Conservation (phyloP, 2,888 invertebrate species). For the Lepidocyrtoides sp. region DNA sequence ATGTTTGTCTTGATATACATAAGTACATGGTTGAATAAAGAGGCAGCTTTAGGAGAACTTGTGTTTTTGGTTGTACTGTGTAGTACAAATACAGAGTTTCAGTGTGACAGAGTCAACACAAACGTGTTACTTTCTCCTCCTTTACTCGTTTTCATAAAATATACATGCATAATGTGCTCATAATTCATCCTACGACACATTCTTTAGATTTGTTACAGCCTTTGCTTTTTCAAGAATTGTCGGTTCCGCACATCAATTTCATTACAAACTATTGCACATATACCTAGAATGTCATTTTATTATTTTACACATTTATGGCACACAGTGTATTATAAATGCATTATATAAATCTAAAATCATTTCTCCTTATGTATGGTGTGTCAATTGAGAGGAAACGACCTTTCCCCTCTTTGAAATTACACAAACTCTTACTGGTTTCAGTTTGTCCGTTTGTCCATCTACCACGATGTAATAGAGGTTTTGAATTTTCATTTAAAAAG, state of each 20-base stretch:
- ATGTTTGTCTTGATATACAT: conserved; percentile 24
- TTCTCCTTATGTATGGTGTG: too few relatives aligned
- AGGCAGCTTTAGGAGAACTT: background rate
- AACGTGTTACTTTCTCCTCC: background rate
- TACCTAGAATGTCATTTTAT: too few relatives aligned
- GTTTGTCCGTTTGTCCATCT: too few relatives aligned
- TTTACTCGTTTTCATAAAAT: conserved; percentile 25
- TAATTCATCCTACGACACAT: conserved; percentile 76
- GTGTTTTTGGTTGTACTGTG: background rate
- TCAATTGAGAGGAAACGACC: too few relatives aligned
- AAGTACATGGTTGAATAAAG: background rate
- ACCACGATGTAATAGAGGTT: too few relatives aligned
- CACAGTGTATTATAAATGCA: too few relatives aligned
- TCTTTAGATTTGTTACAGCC: conserved; percentile 59
- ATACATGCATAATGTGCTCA: conserved; percentile 66
- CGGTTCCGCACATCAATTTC: background rate
- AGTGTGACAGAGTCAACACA: conserved; percentile 9
- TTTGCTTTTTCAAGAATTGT: conserved; percentile 46
- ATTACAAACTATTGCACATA: background rate
- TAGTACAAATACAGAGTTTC: background rate
- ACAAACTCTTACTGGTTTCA: too few relatives aligned
- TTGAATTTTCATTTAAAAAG: too few relatives aligned
- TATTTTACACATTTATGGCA: too few relatives aligned
- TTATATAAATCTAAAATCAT: too few relatives aligned
- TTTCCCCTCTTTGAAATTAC: too few relatives aligned